These are phyloP conservation scores for Tyto alba DNA, from an alignment of 2,113 vertebrate species.

Conservation along the genomic window DNA sequence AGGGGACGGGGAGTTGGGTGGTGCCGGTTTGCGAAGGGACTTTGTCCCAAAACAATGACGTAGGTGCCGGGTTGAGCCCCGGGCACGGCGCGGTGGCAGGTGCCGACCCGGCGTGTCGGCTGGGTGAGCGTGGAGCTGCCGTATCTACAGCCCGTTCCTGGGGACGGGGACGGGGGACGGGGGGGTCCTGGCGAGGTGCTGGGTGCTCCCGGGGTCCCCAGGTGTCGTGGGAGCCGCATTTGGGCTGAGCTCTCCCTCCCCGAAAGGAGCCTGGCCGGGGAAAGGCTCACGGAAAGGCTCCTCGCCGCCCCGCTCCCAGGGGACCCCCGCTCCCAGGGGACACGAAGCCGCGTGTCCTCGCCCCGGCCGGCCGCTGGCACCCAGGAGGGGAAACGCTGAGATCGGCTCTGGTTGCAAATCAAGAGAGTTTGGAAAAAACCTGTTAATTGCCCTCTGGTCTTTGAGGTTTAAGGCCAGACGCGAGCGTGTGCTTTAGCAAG, in stretches of 20 bases:
- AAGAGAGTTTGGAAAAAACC: background rate
- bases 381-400: background rate
- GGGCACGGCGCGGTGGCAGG: background rate
- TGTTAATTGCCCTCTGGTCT: background rate
- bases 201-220: background rate
- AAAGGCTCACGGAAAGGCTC: background rate
- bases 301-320: accelerated
- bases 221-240: accelerated
- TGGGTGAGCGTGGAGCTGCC: background rate
- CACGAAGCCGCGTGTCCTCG: accelerated
- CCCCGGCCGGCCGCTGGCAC: background rate
- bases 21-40: accelerated
- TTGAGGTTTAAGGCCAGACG: background rate
- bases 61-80: background rate
- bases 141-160: too few species aligned
- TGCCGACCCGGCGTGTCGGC: background rate
- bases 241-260: background rate
- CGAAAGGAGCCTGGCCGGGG: background rate
- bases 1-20: background rate
- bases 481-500: background rate
- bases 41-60: background rate
- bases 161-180: too few species aligned
- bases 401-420: background rate
- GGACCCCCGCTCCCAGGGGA: background rate
- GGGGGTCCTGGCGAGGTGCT: accelerated